These are phyloP conservation scores for Cydia strobilella DNA, from an alignment of 1,140 invertebrate species.

Conservation along the genomic window DNA sequence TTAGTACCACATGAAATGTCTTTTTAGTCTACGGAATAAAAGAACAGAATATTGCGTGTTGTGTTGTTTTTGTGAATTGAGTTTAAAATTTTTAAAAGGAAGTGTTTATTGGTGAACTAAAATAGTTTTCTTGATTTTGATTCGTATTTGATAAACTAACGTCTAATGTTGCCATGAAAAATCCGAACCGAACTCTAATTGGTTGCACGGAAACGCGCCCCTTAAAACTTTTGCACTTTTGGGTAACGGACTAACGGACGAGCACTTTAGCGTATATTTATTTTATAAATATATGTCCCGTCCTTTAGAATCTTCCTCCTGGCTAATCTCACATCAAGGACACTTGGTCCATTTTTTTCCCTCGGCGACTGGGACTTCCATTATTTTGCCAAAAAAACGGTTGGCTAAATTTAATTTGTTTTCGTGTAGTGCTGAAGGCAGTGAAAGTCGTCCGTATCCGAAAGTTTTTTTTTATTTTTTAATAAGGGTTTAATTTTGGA, in stretches of 20 bases:
- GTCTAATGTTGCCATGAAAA: background rate
- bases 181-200: background rate
- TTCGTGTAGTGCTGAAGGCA: conserved; percentile 2
- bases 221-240: background rate
- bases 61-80: too few relatives aligned
- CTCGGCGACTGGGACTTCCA: background rate
- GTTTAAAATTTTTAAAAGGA: too few relatives aligned
- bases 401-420: conserved; percentile 2
- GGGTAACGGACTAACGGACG: background rate
- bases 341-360: conserved; percentile 9
- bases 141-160: too few relatives aligned
- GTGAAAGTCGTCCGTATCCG: background rate
- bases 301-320: background rate
- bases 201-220: background rate
- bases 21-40: too few relatives aligned
- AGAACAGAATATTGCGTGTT: too few relatives aligned
- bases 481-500: background rate
- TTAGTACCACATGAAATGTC: too few relatives aligned
- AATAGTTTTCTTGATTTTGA: too few relatives aligned
- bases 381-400: conserved; percentile 10
- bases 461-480: conserved; percentile 10
- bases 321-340: conserved; percentile 1
- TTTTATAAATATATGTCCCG: background rate
- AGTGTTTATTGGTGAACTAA: too few relatives aligned
- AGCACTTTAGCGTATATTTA: background rate